A percentile compares a stretch with the other conserved stretches of the same genome.
phyloP scores from a whole-genome alignment of 1,140 invertebrate genomes.

The Rhynchophorus ferrugineus region DNA sequence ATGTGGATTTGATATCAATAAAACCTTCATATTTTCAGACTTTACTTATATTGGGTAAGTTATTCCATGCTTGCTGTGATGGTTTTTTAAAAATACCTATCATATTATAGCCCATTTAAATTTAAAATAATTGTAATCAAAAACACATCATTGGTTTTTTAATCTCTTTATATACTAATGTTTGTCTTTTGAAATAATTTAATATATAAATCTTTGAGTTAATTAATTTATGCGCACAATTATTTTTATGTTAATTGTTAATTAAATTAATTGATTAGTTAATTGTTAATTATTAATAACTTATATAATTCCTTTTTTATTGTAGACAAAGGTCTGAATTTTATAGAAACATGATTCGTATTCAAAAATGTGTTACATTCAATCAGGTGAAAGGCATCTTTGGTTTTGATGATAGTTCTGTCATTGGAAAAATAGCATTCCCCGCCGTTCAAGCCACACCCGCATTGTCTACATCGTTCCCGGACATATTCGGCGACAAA shows the following conservation, averaged over 20 bases:
- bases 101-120: no score
- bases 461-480: constrained; percentile 90
- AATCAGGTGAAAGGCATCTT: constrained; percentile 97
- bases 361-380: constrained; percentile 90
- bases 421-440: constrained; percentile 95
- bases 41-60: constrained; percentile 87
- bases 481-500: constrained; percentile 81
- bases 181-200: no score
- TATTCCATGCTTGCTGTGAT: background rate
- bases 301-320: no score
- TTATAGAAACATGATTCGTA: constrained; percentile 85
- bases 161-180: no score
- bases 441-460: constrained; percentile 95
- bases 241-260: no score
- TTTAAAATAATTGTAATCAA: no score
- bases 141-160: no score
- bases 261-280: no score
- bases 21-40: constrained; percentile 97
- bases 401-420: constrained; percentile 92
- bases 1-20: constrained; percentile 90
- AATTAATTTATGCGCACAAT: no score
- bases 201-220: no score
- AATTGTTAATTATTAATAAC: no score
- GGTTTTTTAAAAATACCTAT: no score
- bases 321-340: constrained; percentile 75